Evolutionary conservation across 2,888 invertebrate genomes (phyloP), one percentile per base, ranked within the genome.

Genomic region (Theretra japonica): DNA sequence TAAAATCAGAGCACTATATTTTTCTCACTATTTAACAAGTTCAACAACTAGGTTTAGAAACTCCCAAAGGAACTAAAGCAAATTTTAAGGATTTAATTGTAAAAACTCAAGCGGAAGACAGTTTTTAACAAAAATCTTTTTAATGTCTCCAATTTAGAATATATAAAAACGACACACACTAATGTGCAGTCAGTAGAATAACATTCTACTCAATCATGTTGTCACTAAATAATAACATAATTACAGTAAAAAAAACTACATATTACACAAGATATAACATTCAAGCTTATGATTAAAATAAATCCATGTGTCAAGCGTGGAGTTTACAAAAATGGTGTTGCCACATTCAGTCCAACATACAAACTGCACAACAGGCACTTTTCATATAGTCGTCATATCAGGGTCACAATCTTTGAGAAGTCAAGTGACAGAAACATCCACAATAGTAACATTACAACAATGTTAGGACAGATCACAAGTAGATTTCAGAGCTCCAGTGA

Each of bases 341-440:
- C 15, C 65, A 65, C 65, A 65, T 65, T 23, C 69, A 58, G 19
- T 57, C 58, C 33, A 68, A 58, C 58, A 70, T 41, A 58, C 33
- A 76, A 76, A 81, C 78, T 83, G 83, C 85, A 83, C 76, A 79
- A 76, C 85, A 89, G 88, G 90, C 88, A 89, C 88, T 91, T 90
- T 77, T 77, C 82, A 82, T 79, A 79, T 80, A 77, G 80, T 78
- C 75, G 28, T 33, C 57, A 75, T 79, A 82, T 80, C 76, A 74
- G 74, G 83, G 79, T 82, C 82, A 80, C 80, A 75, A 60, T 75
- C 41, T 70, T 70, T 68, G 75, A 73, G 48, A 48, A 41, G 15
- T 65, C 72, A 65, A 68, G 25, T 57, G 48, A 57, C 41, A 56
- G 15, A 50, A 53, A 59, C 62, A 70, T 8, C 23, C 57, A 57